phyloP scores from a whole-genome alignment of 1,140 invertebrate species.

The Cyphomyrmex costatus region DNA sequence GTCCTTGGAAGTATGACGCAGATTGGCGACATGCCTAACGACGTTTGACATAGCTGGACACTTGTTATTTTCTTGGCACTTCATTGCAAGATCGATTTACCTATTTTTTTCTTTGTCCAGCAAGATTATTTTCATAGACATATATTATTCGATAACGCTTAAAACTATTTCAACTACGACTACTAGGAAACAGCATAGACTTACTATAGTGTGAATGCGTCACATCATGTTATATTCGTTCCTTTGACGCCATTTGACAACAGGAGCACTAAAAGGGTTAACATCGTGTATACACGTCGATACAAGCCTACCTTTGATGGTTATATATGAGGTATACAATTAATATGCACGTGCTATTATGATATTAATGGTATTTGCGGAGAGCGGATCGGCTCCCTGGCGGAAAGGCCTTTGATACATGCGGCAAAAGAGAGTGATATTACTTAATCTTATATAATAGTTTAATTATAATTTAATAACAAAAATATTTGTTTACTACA shows the following conservation, averaged over 20 bases:
- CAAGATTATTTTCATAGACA: not conserved
- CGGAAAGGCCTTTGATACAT: slow-evolving; percentile 31
- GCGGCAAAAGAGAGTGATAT: not conserved
- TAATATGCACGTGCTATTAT: slow-evolving; percentile 42
- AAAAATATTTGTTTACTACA: not conserved
- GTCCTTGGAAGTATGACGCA: slow-evolving; percentile 44
- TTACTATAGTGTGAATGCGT: slow-evolving; percentile 23
- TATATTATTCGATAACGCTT: not conserved
- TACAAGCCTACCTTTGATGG: slow-evolving; percentile 56
- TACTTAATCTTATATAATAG: slow-evolving; percentile 30
- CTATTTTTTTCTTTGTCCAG: not conserved
- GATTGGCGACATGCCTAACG: slow-evolving; percentile 51
- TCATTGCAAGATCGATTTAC: slow-evolving; percentile 13
- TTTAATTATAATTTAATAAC: slow-evolving; percentile 16
- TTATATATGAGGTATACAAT: slow-evolving; percentile 39
- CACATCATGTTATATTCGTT: slow-evolving; percentile 47
- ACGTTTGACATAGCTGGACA: not conserved
- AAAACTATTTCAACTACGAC: not conserved
- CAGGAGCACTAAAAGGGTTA: slow-evolving; percentile 40
- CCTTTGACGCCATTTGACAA: slow-evolving; percentile 51
- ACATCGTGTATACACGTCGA: slow-evolving; percentile 52
- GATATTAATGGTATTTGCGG: slow-evolving; percentile 59
- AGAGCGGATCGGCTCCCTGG: slow-evolving; percentile 7
- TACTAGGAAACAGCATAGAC: not conserved
- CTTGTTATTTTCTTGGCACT: slow-evolving; percentile 27